Evolutionary conservation across 2,888 invertebrate species (phyloP), one percentile per base, ranked within the genome.

Genomic region (Stenotaenia linearis): DNA sequence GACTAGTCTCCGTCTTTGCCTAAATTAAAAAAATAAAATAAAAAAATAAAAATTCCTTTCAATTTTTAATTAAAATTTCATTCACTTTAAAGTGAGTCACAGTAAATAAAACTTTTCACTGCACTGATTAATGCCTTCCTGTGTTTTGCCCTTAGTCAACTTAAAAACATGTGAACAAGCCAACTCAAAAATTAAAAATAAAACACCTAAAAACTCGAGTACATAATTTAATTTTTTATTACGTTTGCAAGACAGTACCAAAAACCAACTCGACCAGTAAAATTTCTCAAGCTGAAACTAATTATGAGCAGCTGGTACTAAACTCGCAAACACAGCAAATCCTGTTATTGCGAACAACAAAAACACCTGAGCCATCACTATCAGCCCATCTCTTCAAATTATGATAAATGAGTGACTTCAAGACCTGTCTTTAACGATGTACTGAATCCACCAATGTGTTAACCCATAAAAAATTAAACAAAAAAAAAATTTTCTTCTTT

Each of bases 361-460:
- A 69, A 69, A 69, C 69, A 69, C 69, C 69, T 69, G 69, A 69
- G n/a, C 69, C 69, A 28, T 69, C 69, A 69, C 69, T 69, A 69
- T 69, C 69, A 69, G 69, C 69, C 69, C 69, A 28, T 25, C 69
- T 69, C 69, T 69, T 69, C 69, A 69, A 61, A 28, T 69, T 69
- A 69, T 69, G 25, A 25, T 69, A 69, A 69, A 69, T 69, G 25
- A 10, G 69, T 69, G 23, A 28, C 28, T 28, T 28, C 28, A 9
- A 69, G 69, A 9, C 45, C 6, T 45, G 12, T 69, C 69, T 15
- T 9, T 69, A 69, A 69, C 28, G 69, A 69, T 28, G 25, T 69
- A 69, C 69, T 69, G 25, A 69, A 69, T 28, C 28, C 69, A 69
- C 25, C 25, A 28, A 28, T 69, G 12, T 28, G 69, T 28, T 28